Conservation (phyloP, 1,140 invertebrate species). For the Leptinotarsa lineolata region DNA sequence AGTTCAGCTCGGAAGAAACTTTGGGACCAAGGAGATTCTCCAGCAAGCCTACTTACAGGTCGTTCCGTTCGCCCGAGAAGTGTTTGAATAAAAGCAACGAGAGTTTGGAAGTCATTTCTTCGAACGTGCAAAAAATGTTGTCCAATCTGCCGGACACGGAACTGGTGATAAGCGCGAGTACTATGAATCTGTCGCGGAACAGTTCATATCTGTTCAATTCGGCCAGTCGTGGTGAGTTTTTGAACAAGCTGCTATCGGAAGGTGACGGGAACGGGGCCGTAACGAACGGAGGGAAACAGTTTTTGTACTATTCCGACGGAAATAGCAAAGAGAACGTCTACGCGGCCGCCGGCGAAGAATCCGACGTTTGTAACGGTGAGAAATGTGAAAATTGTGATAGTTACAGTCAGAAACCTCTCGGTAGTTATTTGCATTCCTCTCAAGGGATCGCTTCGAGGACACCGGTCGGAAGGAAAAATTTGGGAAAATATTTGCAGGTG, state of each 20-base stretch:
- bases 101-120: conserved; percentile 55
- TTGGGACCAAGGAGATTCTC: conserved; percentile 42
- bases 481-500: conserved; percentile 54
- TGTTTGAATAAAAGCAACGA: conserved; percentile 48
- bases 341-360: conserved; percentile 20
- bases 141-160: conserved; percentile 61
- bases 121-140: conserved; percentile 64
- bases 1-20: conserved; percentile 59
- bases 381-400: conserved; percentile 21
- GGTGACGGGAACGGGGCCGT: neutral
- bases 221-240: conserved; percentile 23
- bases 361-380: conserved; percentile 33
- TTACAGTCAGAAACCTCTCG: conserved; percentile 46
- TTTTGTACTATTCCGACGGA: conserved; percentile 27
- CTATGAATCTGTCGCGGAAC: conserved; percentile 36
- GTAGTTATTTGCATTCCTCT: conserved; percentile 52
- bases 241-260: conserved; percentile 15
- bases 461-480: conserved; percentile 52
- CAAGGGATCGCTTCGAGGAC: conserved; percentile 53
- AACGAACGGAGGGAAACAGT: conserved; percentile 25
- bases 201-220: conserved; percentile 43
- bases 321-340: conserved; percentile 16
- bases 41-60: conserved; percentile 62
- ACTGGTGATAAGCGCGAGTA: conserved; percentile 44
- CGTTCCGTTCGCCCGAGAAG: conserved; percentile 40